These are phyloP conservation scores for Schrankia costaestrigalis DNA, from an alignment of 2,888 invertebrate genomes.

Conservation along the genomic window DNA sequence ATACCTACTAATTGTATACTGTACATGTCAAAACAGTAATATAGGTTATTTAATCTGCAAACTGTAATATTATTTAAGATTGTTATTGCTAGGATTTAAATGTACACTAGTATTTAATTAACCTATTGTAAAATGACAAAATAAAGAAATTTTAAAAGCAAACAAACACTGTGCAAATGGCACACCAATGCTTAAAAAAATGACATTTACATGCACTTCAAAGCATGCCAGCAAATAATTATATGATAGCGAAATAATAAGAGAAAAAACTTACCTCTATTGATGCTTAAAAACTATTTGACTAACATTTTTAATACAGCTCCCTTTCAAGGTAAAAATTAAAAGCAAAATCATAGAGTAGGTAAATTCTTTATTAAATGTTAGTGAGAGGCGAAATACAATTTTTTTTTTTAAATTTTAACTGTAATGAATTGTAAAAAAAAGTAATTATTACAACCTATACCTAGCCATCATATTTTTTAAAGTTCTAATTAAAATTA, in stretches of 20 bases:
- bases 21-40: no score
- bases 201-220: constrained; percentile 16
- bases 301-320: constrained; percentile 12
- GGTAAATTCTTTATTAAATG: constrained; percentile 47
- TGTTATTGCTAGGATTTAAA: no score
- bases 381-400: constrained; percentile 66
- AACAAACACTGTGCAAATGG: no score
- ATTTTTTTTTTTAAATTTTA: constrained; percentile 33
- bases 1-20: no score
- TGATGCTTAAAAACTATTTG: no score
- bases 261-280: constrained; percentile 50
- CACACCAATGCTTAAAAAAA: constrained; percentile 14
- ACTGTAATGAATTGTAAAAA: constrained; percentile 33
- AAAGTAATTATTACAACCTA: constrained; percentile 45
- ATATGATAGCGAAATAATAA: constrained; percentile 40
- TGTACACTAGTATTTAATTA: no score
- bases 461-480: no score
- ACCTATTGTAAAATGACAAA: no score
- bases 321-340: constrained; percentile 4
- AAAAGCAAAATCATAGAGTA: constrained; percentile 40
- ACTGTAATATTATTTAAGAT: no score
- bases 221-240: constrained; percentile 57
- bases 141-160: no score
- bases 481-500: constrained; percentile 24
- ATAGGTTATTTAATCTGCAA: no score